phyloP scores from a whole-genome alignment of 1,140 invertebrate genomes.

The Pteromalus puparum region DNA sequence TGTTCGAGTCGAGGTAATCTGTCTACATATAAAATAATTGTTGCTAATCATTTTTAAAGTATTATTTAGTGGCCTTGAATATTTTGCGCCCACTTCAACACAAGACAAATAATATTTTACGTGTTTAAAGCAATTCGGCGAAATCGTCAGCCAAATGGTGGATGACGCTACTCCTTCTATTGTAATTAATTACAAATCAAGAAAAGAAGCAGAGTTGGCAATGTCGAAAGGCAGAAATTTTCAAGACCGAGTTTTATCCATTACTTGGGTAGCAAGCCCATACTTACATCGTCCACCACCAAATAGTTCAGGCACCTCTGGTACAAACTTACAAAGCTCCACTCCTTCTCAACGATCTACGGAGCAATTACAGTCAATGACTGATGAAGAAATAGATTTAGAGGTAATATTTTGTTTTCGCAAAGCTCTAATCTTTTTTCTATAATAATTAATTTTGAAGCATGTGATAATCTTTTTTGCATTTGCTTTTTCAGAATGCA shows the following conservation, averaged over 20 bases:
- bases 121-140: constrained; percentile 80
- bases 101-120: constrained; percentile 26
- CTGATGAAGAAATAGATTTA: constrained; percentile 72
- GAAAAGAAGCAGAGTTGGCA: constrained; percentile 85
- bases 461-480: background rate
- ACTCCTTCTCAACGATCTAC: constrained; percentile 58
- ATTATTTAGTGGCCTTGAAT: constrained; percentile 19
- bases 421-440: background rate
- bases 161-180: constrained; percentile 82
- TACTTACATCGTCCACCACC: constrained; percentile 69
- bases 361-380: constrained; percentile 62
- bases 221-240: constrained; percentile 81
- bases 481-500: constrained; percentile 42
- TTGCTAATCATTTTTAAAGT: constrained; percentile 15
- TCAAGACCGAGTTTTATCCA: constrained; percentile 76
- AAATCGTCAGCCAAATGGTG: constrained; percentile 81
- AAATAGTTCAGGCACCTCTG: constrained; percentile 63
- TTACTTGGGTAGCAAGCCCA: constrained; percentile 73
- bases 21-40: background rate
- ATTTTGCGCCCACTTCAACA: background rate
- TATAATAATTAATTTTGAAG: background rate
- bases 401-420: constrained; percentile 62
- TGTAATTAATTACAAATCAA: constrained; percentile 82
- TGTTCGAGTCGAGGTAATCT: background rate
- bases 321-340: constrained; percentile 57